A percentile compares a stretch with the other conserved stretches of the same genome.
Conservation (phyloP, 2,113 vertebrate genomes). For the Girardinichthys multiradiatus region DNA sequence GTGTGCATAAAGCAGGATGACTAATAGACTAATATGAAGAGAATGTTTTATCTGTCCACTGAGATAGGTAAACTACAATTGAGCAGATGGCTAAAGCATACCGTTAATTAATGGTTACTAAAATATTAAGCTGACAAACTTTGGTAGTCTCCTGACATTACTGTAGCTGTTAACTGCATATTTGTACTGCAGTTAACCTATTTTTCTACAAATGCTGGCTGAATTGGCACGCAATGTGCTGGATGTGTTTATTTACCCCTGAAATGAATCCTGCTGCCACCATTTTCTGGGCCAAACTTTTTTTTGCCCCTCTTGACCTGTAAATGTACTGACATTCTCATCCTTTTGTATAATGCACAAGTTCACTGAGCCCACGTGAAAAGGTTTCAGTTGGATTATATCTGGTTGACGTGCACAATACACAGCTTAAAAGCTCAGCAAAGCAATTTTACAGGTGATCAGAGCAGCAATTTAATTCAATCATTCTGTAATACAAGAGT, state of each 20-base stretch:
- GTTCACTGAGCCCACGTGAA: background rate
- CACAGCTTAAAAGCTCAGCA: background rate
- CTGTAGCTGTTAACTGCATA: too few relatives aligned
- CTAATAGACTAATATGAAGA: background rate
- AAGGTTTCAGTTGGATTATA: background rate
- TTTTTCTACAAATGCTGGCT: background rate
- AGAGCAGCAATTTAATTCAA: background rate
- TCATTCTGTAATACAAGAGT: background rate
- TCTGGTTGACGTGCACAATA: background rate
- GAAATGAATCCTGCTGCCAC: background rate
- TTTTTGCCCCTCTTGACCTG: background rate
- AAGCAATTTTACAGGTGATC: background rate
- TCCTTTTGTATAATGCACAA: background rate
- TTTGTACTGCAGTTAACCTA: background rate
- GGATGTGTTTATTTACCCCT: background rate
- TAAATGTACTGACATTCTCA: conserved; percentile 3
- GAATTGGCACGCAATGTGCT: background rate
- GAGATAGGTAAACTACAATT: background rate
- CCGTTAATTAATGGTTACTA: background rate
- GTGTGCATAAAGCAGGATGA: background rate
- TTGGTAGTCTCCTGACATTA: background rate
- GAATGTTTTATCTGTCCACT: background rate
- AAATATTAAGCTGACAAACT: background rate
- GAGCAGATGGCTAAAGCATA: background rate
- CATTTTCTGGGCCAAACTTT: background rate